phyloP scores from a whole-genome alignment of 2,888 invertebrate genomes.

The Quadroppia sp. region DNA sequence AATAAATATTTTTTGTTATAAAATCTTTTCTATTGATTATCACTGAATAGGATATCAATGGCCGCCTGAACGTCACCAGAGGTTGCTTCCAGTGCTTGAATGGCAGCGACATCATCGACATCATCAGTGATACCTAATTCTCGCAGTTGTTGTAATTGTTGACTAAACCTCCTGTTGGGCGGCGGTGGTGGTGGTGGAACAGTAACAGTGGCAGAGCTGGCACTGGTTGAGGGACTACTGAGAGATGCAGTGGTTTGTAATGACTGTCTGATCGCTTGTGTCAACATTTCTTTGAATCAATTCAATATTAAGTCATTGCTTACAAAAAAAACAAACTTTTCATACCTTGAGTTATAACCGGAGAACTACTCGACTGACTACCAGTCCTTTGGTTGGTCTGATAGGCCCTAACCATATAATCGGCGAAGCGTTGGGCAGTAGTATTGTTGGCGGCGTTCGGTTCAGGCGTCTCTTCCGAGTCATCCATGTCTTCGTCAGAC shows the following conservation, averaged over 20 bases:
- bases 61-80: slow-evolving; percentile 85
- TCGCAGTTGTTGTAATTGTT: slow-evolving; percentile 65
- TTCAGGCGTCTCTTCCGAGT: slow-evolving; percentile 45
- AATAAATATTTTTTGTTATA: background rate
- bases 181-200: too few relatives aligned
- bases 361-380: background rate
- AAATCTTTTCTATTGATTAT: slow-evolving; percentile 49
- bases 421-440: slow-evolving; percentile 3
- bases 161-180: slow-evolving; percentile 38
- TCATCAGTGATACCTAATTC: slow-evolving; percentile 87
- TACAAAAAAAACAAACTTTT: background rate
- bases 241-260: slow-evolving; percentile 20
- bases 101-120: slow-evolving; percentile 71
- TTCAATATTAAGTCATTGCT: background rate
- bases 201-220: background rate
- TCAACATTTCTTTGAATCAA: slow-evolving; percentile 64
- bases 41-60: slow-evolving; percentile 78
- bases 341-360: slow-evolving; percentile 39
- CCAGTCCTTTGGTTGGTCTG: background rate
- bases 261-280: slow-evolving; percentile 70
- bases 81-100: slow-evolving; percentile 74
- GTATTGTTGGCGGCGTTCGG: background rate
- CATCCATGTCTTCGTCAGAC: slow-evolving; percentile 52
- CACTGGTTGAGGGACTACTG: slow-evolving; percentile 46
- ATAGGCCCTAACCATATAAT: slow-evolving; percentile 50